phyloP scores from a whole-genome alignment of 35 echinoderm and acorn worm species.

The Heliocidaris tuberculata region DNA sequence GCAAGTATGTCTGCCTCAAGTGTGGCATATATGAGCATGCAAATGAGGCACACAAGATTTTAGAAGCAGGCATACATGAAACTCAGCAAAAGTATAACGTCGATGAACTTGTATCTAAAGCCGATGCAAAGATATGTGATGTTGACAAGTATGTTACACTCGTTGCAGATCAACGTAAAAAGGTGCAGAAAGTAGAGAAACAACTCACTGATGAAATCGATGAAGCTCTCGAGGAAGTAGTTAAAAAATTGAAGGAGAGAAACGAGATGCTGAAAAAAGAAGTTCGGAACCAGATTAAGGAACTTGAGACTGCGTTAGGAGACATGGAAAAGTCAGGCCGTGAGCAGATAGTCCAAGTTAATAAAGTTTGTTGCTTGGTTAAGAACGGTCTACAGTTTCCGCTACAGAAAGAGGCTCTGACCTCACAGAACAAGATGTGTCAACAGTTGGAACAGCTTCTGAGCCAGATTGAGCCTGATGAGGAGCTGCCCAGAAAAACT shows the following conservation, averaged over 20 bases:
- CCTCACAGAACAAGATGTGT: background rate
- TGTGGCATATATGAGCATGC: background rate
- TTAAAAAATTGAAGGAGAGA: background rate
- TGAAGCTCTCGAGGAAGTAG: background rate
- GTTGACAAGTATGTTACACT: background rate
- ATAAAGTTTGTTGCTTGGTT: background rate
- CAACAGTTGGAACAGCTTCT: background rate
- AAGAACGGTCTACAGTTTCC: background rate
- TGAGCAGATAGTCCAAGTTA: background rate
- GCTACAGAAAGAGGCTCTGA: background rate
- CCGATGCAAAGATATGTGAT: background rate
- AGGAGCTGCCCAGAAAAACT: background rate
- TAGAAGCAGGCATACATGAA: background rate
- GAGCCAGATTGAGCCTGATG: background rate
- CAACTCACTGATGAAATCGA: background rate
- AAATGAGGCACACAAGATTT: background rate
- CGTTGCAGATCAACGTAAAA: background rate
- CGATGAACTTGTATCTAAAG: background rate
- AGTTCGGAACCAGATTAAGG: too few species aligned
- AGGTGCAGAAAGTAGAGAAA: background rate
- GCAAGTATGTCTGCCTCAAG: background rate
- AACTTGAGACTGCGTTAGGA: background rate
- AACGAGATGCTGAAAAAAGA: background rate
- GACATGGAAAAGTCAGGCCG: background rate
- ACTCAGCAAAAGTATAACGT: background rate